Conservation (phyloP, 2,797 vertebrate species). For the Acanthurus tractus region DNA sequence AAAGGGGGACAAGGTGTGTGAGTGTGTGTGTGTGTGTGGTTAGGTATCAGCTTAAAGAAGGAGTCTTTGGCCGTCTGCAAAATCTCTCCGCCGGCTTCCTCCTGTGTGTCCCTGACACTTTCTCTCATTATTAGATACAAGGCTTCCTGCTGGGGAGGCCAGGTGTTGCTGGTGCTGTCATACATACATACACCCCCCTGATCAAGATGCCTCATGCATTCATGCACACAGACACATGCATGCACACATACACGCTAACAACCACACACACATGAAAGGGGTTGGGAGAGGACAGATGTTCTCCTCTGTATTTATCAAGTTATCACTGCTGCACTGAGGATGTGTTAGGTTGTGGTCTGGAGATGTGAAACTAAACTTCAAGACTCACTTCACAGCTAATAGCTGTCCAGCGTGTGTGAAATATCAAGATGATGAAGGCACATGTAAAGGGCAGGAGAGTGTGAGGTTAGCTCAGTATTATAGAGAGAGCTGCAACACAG, state of each 20-base stretch:
- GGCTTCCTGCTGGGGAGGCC: conserved; percentile 66
- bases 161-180: conserved; percentile 73
- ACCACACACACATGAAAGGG: neutral
- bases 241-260: conserved; percentile 11
- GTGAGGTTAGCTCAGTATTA: neutral
- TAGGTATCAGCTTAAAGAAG: neutral
- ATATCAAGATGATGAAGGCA: conserved; percentile 31
- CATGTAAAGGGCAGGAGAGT: conserved; percentile 27
- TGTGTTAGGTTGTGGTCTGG: conserved; percentile 52
- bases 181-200: conserved; percentile 30
- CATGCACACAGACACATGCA: neutral
- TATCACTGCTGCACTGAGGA: conserved; percentile 38
- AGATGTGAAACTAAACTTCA: conserved; percentile 45
- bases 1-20: conserved; percentile 16
- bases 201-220: conserved; percentile 31
- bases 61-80: conserved; percentile 28
- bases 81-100: conserved; percentile 39
- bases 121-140: conserved; percentile 76
- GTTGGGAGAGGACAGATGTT: conserved; percentile 41
- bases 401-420: conserved; percentile 42
- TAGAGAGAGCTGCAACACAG: neutral
- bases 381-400: conserved; percentile 40
- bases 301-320: conserved; percentile 54
- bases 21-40: conserved; percentile 10
- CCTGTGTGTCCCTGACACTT: conserved; percentile 69